phyloP scores from a whole-genome alignment of 92 coral and sea anemone genomes.

The Plumapathes pennacea region DNA sequence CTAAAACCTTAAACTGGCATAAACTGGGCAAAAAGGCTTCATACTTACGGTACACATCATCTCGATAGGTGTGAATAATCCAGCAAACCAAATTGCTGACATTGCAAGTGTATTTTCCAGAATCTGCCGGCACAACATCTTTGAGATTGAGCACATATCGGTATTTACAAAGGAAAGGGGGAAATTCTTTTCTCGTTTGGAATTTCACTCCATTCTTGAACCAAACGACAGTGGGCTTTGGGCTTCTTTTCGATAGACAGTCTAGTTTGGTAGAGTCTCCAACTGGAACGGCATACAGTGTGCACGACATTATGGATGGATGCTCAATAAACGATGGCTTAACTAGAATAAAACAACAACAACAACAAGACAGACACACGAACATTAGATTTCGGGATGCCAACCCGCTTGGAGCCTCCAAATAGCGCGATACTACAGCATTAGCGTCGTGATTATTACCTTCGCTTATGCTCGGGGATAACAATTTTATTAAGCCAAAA shows the following conservation, averaged over 20 bases:
- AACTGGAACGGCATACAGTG: constrained; percentile 85
- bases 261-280: constrained; percentile 71
- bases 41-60: constrained; percentile 84
- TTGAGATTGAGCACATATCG: constrained; percentile 31
- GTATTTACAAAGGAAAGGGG: constrained; percentile 20
- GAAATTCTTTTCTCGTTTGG: constrained; percentile 22
- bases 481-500: too few species aligned
- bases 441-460: too few species aligned
- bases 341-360: too few species aligned
- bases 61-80: constrained; percentile 66
- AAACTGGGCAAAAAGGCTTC: too few species aligned
- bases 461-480: too few species aligned
- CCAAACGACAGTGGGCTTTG: constrained; percentile 78
- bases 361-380: too few species aligned
- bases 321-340: too few species aligned
- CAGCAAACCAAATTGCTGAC: constrained; percentile 82
- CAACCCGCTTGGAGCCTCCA: too few species aligned
- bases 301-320: too few species aligned
- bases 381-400: too few species aligned
- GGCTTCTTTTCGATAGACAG: constrained; percentile 80
- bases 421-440: too few species aligned
- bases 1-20: too few species aligned
- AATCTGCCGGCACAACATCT: constrained; percentile 63
- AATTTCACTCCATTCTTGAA: constrained; percentile 60
- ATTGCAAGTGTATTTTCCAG: constrained; percentile 78